A percentile compares a stretch with the other conserved stretches of the same genome.
These are phyloP conservation scores for Lerema accius DNA, from an alignment of 1,140 invertebrate species.

Conservation along the genomic window DNA sequence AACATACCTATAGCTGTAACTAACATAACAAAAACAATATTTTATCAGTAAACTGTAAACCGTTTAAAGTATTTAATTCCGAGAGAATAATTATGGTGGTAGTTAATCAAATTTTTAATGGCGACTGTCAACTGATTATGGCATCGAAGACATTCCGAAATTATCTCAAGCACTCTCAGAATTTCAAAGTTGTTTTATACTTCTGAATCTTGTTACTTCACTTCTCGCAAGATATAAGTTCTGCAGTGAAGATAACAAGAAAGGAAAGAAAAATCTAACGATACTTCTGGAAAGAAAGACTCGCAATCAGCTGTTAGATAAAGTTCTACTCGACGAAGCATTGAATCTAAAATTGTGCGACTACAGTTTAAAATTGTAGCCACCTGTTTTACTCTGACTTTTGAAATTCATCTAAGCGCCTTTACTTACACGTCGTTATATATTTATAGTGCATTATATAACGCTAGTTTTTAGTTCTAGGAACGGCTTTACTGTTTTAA, in stretches of 20 bases:
- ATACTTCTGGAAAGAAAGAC: conserved; percentile 61
- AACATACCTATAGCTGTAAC: no score
- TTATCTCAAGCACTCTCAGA: neutral
- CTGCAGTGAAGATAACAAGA: conserved; percentile 52
- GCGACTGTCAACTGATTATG: neutral
- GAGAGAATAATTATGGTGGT: no score
- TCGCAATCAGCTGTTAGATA: conserved; percentile 72
- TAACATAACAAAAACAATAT: no score
- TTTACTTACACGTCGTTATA: neutral
- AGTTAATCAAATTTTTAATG: no score
- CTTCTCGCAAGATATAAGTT: conserved; percentile 47
- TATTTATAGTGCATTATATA: neutral
- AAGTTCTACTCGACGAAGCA: conserved; percentile 60
- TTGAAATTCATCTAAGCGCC: neutral
- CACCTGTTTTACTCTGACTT: conserved; percentile 39
- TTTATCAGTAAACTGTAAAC: no score
- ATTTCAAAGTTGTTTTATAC: conserved; percentile 18
- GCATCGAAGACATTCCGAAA: no score
- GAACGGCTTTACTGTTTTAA: neutral
- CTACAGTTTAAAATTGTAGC: conserved; percentile 59
- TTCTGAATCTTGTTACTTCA: neutral
- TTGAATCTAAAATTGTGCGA: conserved; percentile 57
- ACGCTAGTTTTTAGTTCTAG: neutral
- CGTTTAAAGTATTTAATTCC: no score
- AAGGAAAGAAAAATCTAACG: conserved; percentile 57